Evolutionary conservation across 2,888 invertebrate genomes (phyloP).

Genomic region (Dascillus cervinus): DNA sequence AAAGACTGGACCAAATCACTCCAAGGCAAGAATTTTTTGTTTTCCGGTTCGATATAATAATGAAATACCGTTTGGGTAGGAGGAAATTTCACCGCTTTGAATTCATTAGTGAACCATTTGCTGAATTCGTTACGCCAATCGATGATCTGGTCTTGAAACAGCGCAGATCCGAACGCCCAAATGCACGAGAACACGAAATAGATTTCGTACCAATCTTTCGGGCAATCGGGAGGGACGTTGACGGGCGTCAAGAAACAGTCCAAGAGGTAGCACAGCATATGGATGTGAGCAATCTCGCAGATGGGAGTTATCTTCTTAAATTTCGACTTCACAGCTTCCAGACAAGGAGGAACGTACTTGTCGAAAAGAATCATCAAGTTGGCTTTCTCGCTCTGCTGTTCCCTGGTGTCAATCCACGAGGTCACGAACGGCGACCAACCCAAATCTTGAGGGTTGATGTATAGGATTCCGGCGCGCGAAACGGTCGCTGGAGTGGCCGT

Average conservation of each 20-base stretch:
- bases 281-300: slow-evolving; percentile 81
- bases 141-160: slow-evolving; percentile 84
- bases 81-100: slow-evolving; percentile 86
- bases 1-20: slow-evolving; percentile 69
- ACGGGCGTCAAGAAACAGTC: slow-evolving; percentile 76
- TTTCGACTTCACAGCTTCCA: slow-evolving; percentile 65
- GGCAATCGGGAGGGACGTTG: slow-evolving; percentile 78
- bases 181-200: slow-evolving; percentile 86
- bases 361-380: slow-evolving; percentile 83
- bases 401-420: slow-evolving; percentile 79
- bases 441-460: slow-evolving; percentile 88
- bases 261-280: slow-evolving; percentile 79
- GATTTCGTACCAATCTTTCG: slow-evolving; percentile 89
- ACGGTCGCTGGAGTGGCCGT: slow-evolving; percentile 95
- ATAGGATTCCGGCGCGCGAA: slow-evolving; percentile 88
- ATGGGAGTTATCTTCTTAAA: slow-evolving; percentile 89
- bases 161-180: slow-evolving; percentile 90
- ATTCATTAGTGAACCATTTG: slow-evolving; percentile 92
- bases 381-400: slow-evolving; percentile 65
- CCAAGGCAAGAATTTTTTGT: slow-evolving; percentile 83
- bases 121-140: slow-evolving; percentile 93
- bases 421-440: slow-evolving; percentile 92
- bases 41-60: slow-evolving; percentile 80
- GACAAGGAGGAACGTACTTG: slow-evolving; percentile 79
- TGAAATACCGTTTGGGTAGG: slow-evolving; percentile 75